These are phyloP conservation scores for Falco naumanni DNA, from an alignment of 2,797 vertebrate species.

Conservation along the genomic window DNA sequence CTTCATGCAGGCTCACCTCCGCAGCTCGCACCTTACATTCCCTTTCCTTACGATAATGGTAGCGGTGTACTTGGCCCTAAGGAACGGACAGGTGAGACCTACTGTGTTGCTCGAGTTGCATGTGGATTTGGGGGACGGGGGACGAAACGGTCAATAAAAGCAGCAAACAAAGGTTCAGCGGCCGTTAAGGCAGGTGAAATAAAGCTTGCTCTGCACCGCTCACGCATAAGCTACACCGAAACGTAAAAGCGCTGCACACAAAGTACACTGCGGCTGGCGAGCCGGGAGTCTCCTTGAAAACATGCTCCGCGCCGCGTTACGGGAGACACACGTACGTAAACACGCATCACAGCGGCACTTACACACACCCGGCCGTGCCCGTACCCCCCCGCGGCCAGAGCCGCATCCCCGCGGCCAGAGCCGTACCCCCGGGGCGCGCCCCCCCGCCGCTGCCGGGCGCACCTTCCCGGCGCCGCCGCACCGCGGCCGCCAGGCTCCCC, in stretches of 20 bases:
- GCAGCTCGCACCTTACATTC: neutral
- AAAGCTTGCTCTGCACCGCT: neutral
- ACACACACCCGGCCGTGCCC: neutral
- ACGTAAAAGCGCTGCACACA: neutral
- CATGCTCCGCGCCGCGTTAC: neutral
- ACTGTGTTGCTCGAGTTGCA: neutral
- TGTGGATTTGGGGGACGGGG: neutral
- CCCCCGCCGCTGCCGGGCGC: neutral
- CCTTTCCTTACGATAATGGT: neutral
- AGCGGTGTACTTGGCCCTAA: neutral
- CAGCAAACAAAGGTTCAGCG: neutral
- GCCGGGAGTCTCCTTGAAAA: neutral
- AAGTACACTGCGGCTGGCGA: constrained; percentile 1
- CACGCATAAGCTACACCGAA: neutral
- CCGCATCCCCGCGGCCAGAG: neutral
- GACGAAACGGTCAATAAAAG: neutral
- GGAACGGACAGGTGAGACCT: neutral
- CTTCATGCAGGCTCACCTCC: neutral
- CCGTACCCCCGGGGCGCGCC: neutral
- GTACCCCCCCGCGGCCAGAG: neutral
- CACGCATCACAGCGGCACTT: neutral
- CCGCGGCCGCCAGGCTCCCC: neutral
- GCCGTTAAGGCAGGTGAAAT: neutral
- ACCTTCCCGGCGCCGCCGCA: neutral
- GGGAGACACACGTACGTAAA: neutral